These are phyloP conservation scores for Eristalis intricaria DNA, from an alignment of 2,888 invertebrate genomes.

Conservation along the genomic window DNA sequence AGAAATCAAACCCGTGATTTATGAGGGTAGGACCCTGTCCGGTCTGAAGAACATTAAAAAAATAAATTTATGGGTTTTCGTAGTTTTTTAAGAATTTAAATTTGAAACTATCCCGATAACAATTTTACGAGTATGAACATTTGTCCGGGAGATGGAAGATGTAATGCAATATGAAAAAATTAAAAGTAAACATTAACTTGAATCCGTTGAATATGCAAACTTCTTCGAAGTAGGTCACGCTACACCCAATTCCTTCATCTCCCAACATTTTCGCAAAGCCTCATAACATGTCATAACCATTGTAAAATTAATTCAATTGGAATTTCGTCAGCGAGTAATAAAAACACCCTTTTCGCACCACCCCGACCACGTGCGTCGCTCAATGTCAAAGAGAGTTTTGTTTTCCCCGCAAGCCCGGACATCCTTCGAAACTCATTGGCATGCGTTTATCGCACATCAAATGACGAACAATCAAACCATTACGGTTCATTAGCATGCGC, in stretches of 20 bases:
- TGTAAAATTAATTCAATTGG: neutral
- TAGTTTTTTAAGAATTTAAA: too few relatives aligned
- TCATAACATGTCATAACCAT: neutral
- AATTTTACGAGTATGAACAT: too few relatives aligned
- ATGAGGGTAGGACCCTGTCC: too few relatives aligned
- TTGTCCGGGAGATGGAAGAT: too few relatives aligned
- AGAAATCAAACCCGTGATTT: too few relatives aligned
- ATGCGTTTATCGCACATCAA: constrained; percentile 37
- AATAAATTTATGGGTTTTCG: too few relatives aligned
- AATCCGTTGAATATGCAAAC: neutral
- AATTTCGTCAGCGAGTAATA: neutral
- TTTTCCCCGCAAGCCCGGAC: neutral
- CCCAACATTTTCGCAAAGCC: too few relatives aligned
- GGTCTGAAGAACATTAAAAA: too few relatives aligned
- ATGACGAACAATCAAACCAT: constrained; percentile 54
- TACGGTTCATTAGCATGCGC: constrained; percentile 60
- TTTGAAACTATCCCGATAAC: too few relatives aligned
- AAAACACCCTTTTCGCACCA: neutral
- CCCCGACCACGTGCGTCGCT: neutral
- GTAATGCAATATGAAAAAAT: too few relatives aligned
- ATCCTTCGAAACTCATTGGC: neutral
- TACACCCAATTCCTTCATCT: neutral
- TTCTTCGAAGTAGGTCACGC: neutral
- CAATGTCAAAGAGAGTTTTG: neutral
- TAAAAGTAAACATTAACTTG: too few relatives aligned